phyloP scores from a whole-genome alignment of 1,140 invertebrate genomes.

The Gryon sp. region DNA sequence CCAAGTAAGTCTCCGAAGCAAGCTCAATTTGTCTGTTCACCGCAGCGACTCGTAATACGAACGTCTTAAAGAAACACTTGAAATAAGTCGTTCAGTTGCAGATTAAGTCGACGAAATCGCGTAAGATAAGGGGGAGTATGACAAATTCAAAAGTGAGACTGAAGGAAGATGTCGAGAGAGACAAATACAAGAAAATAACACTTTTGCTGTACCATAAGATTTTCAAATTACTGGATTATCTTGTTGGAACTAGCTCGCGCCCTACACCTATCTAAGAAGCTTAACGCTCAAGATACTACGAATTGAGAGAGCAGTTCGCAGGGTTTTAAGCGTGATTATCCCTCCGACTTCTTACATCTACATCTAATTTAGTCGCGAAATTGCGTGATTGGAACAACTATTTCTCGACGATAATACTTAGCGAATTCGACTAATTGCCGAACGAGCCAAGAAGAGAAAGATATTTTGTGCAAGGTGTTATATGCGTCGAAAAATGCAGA shows the following conservation, averaged over 20 bases:
- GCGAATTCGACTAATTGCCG: constrained; percentile 32
- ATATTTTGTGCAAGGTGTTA: background rate
- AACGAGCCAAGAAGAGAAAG: too few species aligned
- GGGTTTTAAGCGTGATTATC: constrained; percentile 70
- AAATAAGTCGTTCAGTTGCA: constrained; percentile 21
- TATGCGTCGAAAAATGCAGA: background rate
- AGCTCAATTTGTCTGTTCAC: too few species aligned
- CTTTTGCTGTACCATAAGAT: constrained; percentile 65
- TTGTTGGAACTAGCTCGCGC: constrained; percentile 67
- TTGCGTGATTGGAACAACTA: constrained; percentile 44
- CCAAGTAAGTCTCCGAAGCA: too few species aligned
- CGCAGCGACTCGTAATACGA: too few species aligned
- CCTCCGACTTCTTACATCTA: constrained; percentile 48
- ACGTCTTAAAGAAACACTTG: too few species aligned
- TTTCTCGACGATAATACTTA: constrained; percentile 40
- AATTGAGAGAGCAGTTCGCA: constrained; percentile 63
- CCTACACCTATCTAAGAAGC: constrained; percentile 67
- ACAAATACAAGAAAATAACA: constrained; percentile 49
- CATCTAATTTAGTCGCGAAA: constrained; percentile 30
- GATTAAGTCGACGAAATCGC: constrained; percentile 48
- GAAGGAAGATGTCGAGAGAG: too few species aligned
- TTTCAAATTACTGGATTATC: constrained; percentile 74
- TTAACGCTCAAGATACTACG: constrained; percentile 66
- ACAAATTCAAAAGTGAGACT: constrained; percentile 29
- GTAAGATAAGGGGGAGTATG: constrained; percentile 50